These are phyloP conservation scores for Donacobius atricapilla DNA, from an alignment of 2,113 vertebrate genomes.

Conservation along the genomic window DNA sequence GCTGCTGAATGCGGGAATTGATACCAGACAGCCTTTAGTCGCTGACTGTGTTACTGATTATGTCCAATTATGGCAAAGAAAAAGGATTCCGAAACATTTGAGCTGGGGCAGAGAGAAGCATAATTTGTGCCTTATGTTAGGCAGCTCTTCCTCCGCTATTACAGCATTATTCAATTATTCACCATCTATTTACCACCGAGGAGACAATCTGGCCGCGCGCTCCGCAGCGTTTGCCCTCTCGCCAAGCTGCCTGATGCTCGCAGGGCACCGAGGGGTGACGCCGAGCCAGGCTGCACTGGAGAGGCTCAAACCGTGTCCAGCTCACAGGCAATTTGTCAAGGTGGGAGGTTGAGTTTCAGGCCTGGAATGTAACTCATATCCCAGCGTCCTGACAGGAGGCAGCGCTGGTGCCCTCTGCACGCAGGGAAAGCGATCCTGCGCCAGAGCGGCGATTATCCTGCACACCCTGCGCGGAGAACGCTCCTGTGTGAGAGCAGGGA, in stretches of 20 bases:
- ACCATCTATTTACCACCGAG: conserved; percentile 13
- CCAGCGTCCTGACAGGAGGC: background rate
- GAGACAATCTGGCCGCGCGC: background rate
- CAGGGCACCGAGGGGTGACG: background rate
- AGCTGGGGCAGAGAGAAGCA: background rate
- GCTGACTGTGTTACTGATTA: conserved; percentile 43
- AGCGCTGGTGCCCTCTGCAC: background rate
- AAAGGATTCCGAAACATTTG: conserved; percentile 6
- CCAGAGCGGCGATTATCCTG: fast-evolving
- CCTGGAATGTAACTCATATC: background rate
- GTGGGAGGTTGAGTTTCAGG: conserved; percentile 21
- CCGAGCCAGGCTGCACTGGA: background rate
- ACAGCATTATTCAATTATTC: conserved; percentile 50
- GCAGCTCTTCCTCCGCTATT: background rate
- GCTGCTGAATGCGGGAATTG: conserved; percentile 11
- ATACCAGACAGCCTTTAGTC: conserved; percentile 38
- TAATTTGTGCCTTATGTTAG: conserved; percentile 31
- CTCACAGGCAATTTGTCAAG: conserved; percentile 18
- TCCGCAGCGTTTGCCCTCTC: background rate
- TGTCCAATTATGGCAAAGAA: conserved; percentile 53
- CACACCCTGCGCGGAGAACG: background rate
- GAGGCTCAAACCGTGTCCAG: background rate
- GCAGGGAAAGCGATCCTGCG: background rate
- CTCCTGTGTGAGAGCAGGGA: background rate
- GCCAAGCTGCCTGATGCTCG: background rate